phyloP scores from a whole-genome alignment of 2,113 vertebrate species.

The Setophaga petechia region DNA sequence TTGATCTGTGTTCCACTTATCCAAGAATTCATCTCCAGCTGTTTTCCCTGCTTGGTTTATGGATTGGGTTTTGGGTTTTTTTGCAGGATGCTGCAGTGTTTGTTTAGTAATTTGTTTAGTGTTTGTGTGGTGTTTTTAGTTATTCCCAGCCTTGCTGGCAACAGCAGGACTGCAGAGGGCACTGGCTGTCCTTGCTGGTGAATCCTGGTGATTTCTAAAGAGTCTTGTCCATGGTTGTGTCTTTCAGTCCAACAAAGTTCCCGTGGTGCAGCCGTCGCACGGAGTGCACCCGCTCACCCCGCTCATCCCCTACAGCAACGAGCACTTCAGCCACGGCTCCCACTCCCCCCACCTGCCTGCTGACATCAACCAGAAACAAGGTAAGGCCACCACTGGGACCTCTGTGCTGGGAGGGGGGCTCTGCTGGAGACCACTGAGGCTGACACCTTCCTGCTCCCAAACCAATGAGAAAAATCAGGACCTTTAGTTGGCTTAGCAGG shows the following conservation, averaged over 20 bases:
- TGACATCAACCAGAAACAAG: slow-evolving; percentile 97
- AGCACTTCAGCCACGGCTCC: slow-evolving; percentile 89
- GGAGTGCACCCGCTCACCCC: slow-evolving; percentile 92
- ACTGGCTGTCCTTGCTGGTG: neutral
- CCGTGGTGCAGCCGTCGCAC: slow-evolving; percentile 91
- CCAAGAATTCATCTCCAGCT: neutral
- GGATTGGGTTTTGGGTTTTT: neutral
- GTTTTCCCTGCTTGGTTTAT: neutral
- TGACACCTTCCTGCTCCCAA: neutral
- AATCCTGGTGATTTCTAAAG: neutral
- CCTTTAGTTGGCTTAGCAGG: neutral
- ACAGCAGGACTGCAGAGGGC: neutral
- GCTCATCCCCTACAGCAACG: slow-evolving; percentile 93
- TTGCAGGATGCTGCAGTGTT: neutral
- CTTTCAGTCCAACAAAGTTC: slow-evolving; percentile 95
- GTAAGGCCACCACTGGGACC: slow-evolving; percentile 64
- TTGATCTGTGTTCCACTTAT: neutral
- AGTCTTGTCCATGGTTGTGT: slow-evolving; percentile 36
- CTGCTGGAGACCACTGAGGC: neutral
- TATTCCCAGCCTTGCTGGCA: neutral
- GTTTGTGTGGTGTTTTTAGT: neutral
- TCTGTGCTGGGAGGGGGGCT: neutral
- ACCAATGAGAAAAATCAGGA: neutral
- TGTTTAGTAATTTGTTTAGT: neutral
- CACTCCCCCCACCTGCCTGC: slow-evolving; percentile 89